Evolutionary conservation across 2,797 vertebrate genomes (phyloP).

Genomic region (Periophthalmus magnuspinnatus): DNA sequence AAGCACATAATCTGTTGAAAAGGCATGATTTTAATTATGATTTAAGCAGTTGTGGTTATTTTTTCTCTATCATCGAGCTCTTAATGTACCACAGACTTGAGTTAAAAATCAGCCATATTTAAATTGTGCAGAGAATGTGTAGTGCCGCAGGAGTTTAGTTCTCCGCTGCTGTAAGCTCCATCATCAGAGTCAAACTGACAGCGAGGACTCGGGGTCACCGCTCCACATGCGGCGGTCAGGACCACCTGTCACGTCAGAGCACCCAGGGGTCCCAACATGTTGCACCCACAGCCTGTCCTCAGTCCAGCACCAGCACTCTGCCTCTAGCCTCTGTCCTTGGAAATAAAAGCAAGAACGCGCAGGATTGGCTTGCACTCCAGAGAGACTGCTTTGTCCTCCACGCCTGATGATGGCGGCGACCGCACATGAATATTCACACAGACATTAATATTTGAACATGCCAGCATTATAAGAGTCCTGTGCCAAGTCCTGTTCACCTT

Average conservation of each 20-base stretch:
- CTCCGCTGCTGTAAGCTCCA: conserved; percentile 17
- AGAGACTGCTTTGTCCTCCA: conserved; percentile 63
- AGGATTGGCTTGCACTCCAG: conserved; percentile 69
- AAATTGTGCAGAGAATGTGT: background rate
- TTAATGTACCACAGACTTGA: background rate
- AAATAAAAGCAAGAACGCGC: conserved; percentile 58
- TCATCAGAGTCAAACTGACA: conserved; percentile 32
- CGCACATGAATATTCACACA: conserved; percentile 76
- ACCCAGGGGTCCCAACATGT: conserved; percentile 51
- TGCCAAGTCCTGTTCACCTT: conserved; percentile 48
- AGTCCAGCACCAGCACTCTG: conserved; percentile 25
- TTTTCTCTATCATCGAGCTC: too few species aligned
- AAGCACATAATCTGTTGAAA: too few species aligned
- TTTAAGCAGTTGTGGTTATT: too few species aligned
- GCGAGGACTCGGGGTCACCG: conserved; percentile 45
- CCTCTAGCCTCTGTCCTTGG: conserved; percentile 62
- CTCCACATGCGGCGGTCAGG: conserved; percentile 45
- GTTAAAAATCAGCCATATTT: background rate
- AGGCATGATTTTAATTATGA: too few species aligned
- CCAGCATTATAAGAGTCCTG: conserved; percentile 36
- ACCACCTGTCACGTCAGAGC: conserved; percentile 38
- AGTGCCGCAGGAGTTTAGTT: conserved; percentile 7
- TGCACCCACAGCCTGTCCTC: conserved; percentile 32
- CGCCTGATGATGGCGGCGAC: conserved; percentile 53
- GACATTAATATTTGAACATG: conserved; percentile 77